Conservation (phyloP, 2,797 vertebrate species). For the Leptatherina wallacei region DNA sequence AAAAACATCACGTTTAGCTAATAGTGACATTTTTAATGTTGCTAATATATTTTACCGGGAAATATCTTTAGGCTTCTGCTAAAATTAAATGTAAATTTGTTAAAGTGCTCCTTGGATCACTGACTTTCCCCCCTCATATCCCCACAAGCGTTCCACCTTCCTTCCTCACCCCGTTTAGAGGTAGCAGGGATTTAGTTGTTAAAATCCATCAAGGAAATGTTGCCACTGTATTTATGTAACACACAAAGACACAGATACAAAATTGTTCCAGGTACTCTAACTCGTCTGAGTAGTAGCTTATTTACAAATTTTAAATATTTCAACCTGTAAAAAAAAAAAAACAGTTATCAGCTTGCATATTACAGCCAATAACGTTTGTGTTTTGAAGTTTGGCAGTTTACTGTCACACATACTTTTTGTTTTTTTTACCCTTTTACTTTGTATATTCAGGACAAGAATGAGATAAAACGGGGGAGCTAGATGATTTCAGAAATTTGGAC, state of each 20-base stretch:
- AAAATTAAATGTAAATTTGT: conserved; percentile 88
- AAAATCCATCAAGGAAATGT: conserved; percentile 60
- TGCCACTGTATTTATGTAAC: conserved; percentile 37
- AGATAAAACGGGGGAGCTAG: neutral
- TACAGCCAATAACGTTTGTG: too few relatives aligned
- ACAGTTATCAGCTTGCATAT: too few relatives aligned
- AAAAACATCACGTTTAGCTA: conserved; percentile 74
- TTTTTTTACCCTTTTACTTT: neutral
- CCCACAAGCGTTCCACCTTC: conserved; percentile 66
- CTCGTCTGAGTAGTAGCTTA: conserved; percentile 3
- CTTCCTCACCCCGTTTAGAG: conserved; percentile 62
- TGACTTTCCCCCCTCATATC: conserved; percentile 65
- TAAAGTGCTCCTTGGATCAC: conserved; percentile 85
- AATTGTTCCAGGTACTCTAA: conserved; percentile 17
- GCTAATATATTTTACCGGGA: conserved; percentile 83
- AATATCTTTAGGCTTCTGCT: conserved; percentile 86
- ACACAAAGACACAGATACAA: conserved; percentile 30
- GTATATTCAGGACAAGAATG: neutral
- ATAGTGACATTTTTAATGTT: conserved; percentile 85
- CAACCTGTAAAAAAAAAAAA: neutral
- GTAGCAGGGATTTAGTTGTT: conserved; percentile 55
- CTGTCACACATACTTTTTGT: neutral
- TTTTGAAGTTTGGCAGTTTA: neutral
- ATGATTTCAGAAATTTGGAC: neutral
- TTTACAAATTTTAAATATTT: conserved; percentile 2